phyloP scores from a whole-genome alignment of 2,113 vertebrate genomes.

The Bungarus multicinctus region DNA sequence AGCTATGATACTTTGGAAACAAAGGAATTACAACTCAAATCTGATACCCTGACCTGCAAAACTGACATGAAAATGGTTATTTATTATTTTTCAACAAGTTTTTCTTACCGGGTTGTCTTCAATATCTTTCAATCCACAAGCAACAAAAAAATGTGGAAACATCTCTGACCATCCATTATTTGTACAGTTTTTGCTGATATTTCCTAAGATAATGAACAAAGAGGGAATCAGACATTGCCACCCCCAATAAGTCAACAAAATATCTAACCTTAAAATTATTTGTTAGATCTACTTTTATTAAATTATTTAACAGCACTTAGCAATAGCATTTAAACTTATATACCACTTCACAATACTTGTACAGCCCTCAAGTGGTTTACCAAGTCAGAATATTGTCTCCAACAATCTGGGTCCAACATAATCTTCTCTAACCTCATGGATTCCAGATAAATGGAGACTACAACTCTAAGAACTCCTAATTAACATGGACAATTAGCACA shows the following conservation, averaged over 20 bases:
- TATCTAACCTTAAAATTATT: neutral
- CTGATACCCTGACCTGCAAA: neutral
- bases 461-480: neutral
- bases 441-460: neutral
- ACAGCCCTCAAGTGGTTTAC: too few relatives aligned
- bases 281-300: neutral
- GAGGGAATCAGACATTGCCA: neutral
- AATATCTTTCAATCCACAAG: conserved; percentile 73
- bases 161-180: conserved; percentile 81
- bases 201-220: conserved; percentile 70
- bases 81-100: neutral
- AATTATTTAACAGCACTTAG: neutral
- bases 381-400: too few relatives aligned
- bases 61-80: neutral
- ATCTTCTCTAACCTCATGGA: neutral
- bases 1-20: neutral
- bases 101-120: conserved; percentile 68
- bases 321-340: too few relatives aligned
- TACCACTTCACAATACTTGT: too few relatives aligned
- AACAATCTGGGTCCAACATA: too few relatives aligned
- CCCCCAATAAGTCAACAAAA: neutral
- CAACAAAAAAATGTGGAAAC: conserved; percentile 80
- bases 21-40: neutral
- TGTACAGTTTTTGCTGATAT: conserved; percentile 89
- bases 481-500: neutral